A percentile compares a stretch with the other conserved stretches of the same genome.
phyloP scores from a whole-genome alignment of 2,888 invertebrate species.

The Helicoverpa assulta region DNA sequence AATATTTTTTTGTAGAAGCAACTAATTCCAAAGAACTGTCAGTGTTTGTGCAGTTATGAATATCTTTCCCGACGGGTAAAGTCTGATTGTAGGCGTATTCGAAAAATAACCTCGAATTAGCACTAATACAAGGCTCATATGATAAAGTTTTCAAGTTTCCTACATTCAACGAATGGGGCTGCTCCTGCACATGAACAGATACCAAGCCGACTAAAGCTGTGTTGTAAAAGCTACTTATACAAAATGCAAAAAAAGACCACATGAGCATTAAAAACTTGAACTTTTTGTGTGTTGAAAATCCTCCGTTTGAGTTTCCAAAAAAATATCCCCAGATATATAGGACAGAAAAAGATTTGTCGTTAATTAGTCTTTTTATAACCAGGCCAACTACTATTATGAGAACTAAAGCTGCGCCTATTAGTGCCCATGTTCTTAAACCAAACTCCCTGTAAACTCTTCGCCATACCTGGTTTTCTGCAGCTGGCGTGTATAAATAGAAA shows the following conservation, averaged over 20 bases:
- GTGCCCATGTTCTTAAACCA: constrained; percentile 68
- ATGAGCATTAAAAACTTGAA: constrained; percentile 68
- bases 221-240: constrained; percentile 77
- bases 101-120: constrained; percentile 66
- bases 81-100: constrained; percentile 68
- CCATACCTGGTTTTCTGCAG: constrained; percentile 68
- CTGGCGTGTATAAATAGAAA: constrained; percentile 70
- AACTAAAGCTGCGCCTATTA: constrained; percentile 67
- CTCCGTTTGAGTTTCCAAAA: constrained; percentile 68
- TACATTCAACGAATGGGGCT: constrained; percentile 54
- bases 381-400: constrained; percentile 58
- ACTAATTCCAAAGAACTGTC: constrained; percentile 68
- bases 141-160: constrained; percentile 64
- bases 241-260: constrained; percentile 81
- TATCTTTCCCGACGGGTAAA: constrained; percentile 64
- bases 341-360: constrained; percentile 58
- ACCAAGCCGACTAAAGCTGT: constrained; percentile 76
- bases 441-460: constrained; percentile 75
- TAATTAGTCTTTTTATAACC: constrained; percentile 49
- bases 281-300: constrained; percentile 64
- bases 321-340: constrained; percentile 75
- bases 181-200: constrained; percentile 67
- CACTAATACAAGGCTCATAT: constrained; percentile 73
- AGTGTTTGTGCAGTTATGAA: constrained; percentile 64
- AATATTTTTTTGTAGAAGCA: constrained; percentile 65